These are phyloP conservation scores for Condylura cristata DNA, from an alignment of 2,113 vertebrate genomes.

Conservation along the genomic window DNA sequence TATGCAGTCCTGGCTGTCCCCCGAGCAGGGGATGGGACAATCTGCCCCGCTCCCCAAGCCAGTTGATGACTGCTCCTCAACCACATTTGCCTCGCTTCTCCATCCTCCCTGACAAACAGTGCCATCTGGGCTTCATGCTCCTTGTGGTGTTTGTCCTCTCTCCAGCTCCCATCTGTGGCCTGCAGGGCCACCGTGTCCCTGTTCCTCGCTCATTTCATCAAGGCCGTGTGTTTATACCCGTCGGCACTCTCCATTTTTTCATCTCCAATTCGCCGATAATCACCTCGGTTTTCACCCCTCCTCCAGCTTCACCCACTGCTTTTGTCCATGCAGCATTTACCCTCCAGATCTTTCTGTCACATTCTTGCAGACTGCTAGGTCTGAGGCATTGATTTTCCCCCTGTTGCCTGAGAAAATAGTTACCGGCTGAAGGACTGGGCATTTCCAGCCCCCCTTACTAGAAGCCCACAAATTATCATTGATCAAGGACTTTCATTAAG, in stretches of 20 bases:
- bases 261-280: neutral
- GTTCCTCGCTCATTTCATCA: neutral
- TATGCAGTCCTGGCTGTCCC: neutral
- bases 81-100: neutral
- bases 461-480: conserved; percentile 64
- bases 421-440: conserved; percentile 55
- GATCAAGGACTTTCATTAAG: conserved; percentile 68
- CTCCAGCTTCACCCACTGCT: neutral
- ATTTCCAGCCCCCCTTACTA: conserved; percentile 14
- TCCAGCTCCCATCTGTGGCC: conserved; percentile 14
- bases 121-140: conserved; percentile 47
- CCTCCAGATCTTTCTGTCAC: conserved; percentile 42
- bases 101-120: conserved; percentile 40
- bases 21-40: neutral
- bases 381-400: neutral
- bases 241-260: neutral
- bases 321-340: conserved; percentile 17
- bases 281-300: neutral
- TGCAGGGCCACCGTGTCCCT: neutral
- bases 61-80: neutral
- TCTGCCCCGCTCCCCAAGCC: neutral
- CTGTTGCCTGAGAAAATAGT: conserved; percentile 56
- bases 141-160: conserved; percentile 27
- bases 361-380: conserved; percentile 17
- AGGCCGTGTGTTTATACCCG: neutral